phyloP scores from a whole-genome alignment of 2,888 invertebrate genomes.

The Caenorhabditis becei region DNA sequence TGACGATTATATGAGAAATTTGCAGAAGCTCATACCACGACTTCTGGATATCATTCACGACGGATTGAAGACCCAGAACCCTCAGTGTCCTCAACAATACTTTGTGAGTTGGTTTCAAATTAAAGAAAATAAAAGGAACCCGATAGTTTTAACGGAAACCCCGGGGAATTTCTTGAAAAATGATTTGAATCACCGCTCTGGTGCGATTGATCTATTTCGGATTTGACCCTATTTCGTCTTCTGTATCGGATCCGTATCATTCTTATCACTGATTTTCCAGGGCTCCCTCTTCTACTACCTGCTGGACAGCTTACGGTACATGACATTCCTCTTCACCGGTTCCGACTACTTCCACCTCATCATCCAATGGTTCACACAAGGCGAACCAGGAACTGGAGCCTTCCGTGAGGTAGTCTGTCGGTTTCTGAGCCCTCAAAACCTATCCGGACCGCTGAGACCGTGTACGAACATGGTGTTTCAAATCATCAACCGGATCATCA shows the following conservation, averaged over 20 bases:
- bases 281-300: constrained; percentile 27
- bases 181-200: no score
- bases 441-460: not conserved
- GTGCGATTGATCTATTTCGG: no score
- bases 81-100: not conserved
- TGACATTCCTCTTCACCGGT: constrained; percentile 3
- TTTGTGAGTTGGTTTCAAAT: constrained; percentile 30
- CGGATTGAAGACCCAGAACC: constrained; percentile 21
- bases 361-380: constrained; percentile 25
- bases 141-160: no score
- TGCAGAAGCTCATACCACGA: constrained; percentile 33
- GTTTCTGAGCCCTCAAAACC: not conserved
- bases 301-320: constrained; percentile 11
- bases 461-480: constrained; percentile 17
- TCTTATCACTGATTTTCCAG: constrained; percentile 6
- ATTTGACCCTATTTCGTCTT: no score
- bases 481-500: constrained; percentile 11
- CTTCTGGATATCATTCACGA: constrained; percentile 38
- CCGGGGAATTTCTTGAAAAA: no score
- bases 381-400: not conserved
- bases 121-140: no score
- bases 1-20: not conserved
- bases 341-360: constrained; percentile 9
- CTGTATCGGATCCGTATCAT: no score
- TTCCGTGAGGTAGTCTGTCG: constrained; percentile 25